Evolutionary conservation across 2,797 vertebrate genomes (phyloP), one percentile per base, ranked within the genome.

Genomic region (Spinus pinus): DNA sequence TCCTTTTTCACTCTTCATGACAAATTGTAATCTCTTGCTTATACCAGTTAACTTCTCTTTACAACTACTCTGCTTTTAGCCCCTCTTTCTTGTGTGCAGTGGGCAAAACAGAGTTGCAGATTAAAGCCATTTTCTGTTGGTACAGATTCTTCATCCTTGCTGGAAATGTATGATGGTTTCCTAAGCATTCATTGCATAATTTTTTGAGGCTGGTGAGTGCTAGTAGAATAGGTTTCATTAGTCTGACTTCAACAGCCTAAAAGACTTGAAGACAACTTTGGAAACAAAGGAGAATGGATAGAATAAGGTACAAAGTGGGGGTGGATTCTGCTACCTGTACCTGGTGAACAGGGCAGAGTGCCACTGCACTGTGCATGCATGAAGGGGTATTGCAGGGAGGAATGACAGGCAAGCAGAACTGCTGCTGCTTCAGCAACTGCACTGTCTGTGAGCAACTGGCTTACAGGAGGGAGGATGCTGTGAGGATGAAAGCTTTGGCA

Each of bases 361-460:
- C 56, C 28, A 22, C 30, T 57, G 35, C 12, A 5, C 20, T 33
- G 67, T 30, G 50, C 21, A 16, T 23, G 6, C n/a, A 31, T 6
- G 20, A 44, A 44, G 30, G 28, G 25, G 8, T 33, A 9, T 23
- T 65, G 46, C 50, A 69, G 42, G 44, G 54, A 65, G 47, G 46
- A 62, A 23, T 12, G 18, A 21, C 7, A 64, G 27, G 24, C 12
- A 75, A 75, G n/a, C 24, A 64, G 35, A 85, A 11, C 28, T 61
- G 58, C 27, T 53, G n/a, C 17, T 64, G 27, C 37, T 88, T 80
- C 14, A 27, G 46, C 6, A 8, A 6, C 58, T 49, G 33, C 37
- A 14, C 0, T 1, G 5, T 49, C 47, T 57, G 54, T 0, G 0
- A 75, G 46, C 67, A 75, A 22, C 27, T 51, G 79, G 10, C 31